Percentiles rank a stretch among this genome's conserved stretches.
Evolutionary conservation across 2,888 invertebrate genomes (phyloP).

Genomic region (Drosophila subsilvestris): DNA sequence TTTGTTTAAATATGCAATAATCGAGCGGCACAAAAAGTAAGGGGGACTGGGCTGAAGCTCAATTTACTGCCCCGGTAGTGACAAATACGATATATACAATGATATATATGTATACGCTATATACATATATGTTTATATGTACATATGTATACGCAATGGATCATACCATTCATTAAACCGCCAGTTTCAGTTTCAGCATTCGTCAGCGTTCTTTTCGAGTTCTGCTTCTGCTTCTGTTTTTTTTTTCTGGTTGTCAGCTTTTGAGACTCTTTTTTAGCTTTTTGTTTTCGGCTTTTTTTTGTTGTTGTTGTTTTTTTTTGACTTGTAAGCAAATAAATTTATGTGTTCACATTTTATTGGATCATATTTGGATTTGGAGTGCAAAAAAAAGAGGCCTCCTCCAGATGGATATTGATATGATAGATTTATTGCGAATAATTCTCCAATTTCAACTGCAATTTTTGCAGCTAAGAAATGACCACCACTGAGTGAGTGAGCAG

Average conservation of each 20-base stretch:
- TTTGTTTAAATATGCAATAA: neutral
- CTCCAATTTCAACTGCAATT: conserved; percentile 32
- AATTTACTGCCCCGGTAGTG: conserved; percentile 21
- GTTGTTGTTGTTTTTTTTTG: conserved; percentile 28
- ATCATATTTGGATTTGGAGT: conserved; percentile 42
- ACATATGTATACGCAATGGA: conserved; percentile 23
- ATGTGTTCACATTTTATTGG: conserved; percentile 51
- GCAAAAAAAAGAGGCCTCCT: conserved; percentile 13
- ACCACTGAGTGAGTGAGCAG: conserved; percentile 24
- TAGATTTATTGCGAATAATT: conserved; percentile 1
- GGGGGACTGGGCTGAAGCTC: neutral
- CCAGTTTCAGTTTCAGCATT: conserved; percentile 43
- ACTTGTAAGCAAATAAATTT: conserved; percentile 49
- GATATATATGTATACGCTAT: neutral
- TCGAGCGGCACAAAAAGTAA: neutral
- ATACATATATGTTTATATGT: neutral
- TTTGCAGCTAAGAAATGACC: conserved; percentile 31
- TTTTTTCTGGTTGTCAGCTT: conserved; percentile 34
- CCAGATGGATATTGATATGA: conserved; percentile 5
- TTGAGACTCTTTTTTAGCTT: conserved; percentile 19
- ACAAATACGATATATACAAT: conserved; percentile 4
- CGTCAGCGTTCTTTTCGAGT: conserved; percentile 42
- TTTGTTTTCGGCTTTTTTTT: conserved; percentile 18
- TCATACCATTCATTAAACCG: conserved; percentile 50
- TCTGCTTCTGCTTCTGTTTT: conserved; percentile 31